These are phyloP conservation scores for Mythimna lalbum DNA, from an alignment of 2,888 invertebrate genomes.

Conservation along the genomic window DNA sequence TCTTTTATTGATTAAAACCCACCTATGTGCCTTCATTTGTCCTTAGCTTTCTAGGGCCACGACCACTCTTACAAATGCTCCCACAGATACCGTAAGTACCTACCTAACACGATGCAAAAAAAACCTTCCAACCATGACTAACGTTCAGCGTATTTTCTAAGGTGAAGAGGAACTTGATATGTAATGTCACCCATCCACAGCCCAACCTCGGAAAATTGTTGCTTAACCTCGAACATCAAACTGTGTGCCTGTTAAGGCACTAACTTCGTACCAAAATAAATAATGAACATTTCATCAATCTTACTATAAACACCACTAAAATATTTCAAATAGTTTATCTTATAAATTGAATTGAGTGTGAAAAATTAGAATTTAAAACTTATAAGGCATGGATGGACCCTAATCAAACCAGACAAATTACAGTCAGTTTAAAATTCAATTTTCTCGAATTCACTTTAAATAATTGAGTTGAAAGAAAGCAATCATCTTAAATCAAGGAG, in stretches of 20 bases:
- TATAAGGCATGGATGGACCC: conserved; percentile 5
- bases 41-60: no score
- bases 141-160: neutral
- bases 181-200: neutral
- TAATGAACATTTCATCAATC: conserved; percentile 22
- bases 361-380: conserved; percentile 11
- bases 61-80: no score
- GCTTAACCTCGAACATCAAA: neutral
- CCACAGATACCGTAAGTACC: no score
- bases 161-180: neutral
- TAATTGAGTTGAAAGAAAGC: conserved; percentile 50
- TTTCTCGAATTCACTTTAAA: conserved; percentile 46
- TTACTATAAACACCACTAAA: neutral
- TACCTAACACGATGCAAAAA: no score
- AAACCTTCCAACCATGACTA: no score
- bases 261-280: conserved; percentile 28
- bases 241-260: neutral
- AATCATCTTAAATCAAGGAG: conserved; percentile 50
- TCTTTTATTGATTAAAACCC: no score
- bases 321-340: neutral
- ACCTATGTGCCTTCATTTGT: no score
- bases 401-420: conserved; percentile 23
- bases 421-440: conserved; percentile 40
- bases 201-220: neutral
- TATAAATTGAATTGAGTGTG: neutral